phyloP scores from a whole-genome alignment of 2,797 vertebrate species.

The Apogon hyalosoma region DNA sequence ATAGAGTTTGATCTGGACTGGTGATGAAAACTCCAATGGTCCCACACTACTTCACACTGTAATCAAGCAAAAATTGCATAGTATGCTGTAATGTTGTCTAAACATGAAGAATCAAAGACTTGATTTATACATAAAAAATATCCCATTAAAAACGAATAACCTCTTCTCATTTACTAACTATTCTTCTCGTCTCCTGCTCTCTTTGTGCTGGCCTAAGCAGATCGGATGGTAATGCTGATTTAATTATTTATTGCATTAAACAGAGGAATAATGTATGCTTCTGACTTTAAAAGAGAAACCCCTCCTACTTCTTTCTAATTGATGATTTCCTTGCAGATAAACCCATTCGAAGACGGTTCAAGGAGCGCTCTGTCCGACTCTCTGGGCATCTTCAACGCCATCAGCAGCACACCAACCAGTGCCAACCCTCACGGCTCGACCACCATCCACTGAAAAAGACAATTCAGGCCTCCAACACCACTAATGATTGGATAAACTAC shows the following conservation, averaged over 20 bases:
- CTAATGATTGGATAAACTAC: not conserved
- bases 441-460: constrained; percentile 76
- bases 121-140: not conserved
- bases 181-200: constrained; percentile 49
- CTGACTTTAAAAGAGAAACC: not conserved
- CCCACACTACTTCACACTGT: no score
- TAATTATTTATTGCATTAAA: constrained; percentile 7
- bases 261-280: not conserved
- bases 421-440: constrained; percentile 89
- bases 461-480: constrained; percentile 1
- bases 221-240: constrained; percentile 93
- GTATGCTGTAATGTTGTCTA: no score
- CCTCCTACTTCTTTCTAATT: not conserved
- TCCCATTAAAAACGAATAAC: no score
- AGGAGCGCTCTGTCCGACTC: constrained; percentile 92
- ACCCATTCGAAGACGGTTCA: constrained; percentile 85
- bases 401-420: constrained; percentile 92
- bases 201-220: constrained; percentile 87
- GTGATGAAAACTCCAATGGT: no score
- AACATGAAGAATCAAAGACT: no score
- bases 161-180: constrained; percentile 54
- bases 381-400: constrained; percentile 95
- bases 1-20: no score
- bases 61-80: no score
- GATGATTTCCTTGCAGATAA: constrained; percentile 83